These are phyloP conservation scores for Cyanoderma ruficeps DNA, from an alignment of 2,113 vertebrate genomes.

Conservation along the genomic window DNA sequence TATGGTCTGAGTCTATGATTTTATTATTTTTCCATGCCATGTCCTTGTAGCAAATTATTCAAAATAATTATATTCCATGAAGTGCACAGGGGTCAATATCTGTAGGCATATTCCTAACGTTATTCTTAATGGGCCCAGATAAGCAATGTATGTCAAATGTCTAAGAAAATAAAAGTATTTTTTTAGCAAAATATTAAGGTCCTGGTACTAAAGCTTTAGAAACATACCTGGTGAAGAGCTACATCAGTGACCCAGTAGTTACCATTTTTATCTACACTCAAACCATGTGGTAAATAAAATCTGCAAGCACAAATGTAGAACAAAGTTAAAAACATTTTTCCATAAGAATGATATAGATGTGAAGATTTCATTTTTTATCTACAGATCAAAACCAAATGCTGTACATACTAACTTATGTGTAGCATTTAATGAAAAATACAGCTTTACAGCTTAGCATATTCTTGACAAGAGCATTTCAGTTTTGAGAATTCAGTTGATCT, in stretches of 20 bases:
- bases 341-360: neutral
- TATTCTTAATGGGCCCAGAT: neutral
- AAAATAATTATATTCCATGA: neutral
- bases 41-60: neutral
- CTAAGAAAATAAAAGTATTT: neutral
- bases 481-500: neutral
- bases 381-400: neutral
- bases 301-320: conserved; percentile 70
- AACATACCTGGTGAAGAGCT: conserved; percentile 94
- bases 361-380: neutral
- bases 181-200: neutral
- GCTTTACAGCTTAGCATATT: neutral
- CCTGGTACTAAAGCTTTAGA: neutral
- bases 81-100: neutral
- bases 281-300: conserved; percentile 95
- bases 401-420: neutral
- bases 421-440: neutral
- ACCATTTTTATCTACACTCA: conserved; percentile 86
- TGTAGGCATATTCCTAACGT: neutral
- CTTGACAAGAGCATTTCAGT: neutral
- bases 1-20: neutral
- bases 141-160: neutral
- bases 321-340: neutral
- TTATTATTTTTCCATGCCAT: neutral
- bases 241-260: conserved; percentile 98